phyloP scores from a whole-genome alignment of 2,113 vertebrate genomes.

The Epinephelus fuscoguttatus region DNA sequence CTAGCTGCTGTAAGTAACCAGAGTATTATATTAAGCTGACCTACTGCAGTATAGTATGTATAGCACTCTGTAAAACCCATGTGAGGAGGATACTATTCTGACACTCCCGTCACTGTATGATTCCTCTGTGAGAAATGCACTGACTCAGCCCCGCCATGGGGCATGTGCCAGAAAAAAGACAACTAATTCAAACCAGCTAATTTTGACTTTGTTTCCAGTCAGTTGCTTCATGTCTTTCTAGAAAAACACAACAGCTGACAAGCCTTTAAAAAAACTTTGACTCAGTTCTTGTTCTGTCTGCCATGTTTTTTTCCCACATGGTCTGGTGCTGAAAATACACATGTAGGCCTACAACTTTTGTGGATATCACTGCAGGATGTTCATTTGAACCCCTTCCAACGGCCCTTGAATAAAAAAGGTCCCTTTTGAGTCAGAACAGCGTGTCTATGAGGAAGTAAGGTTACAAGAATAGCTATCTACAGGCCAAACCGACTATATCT shows the following conservation, averaged over 20 bases:
- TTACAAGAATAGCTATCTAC: conserved; percentile 19
- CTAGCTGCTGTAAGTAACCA: not conserved
- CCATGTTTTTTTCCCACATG: conserved; percentile 16
- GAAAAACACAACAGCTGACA: conserved; percentile 50
- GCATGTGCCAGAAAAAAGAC: conserved; percentile 50
- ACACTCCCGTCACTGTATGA: conserved; percentile 20
- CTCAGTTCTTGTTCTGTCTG: conserved; percentile 48
- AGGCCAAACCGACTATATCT: conserved; percentile 9
- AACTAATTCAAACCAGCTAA: conserved; percentile 57
- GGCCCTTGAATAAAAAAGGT: not conserved
- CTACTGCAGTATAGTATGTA: not conserved
- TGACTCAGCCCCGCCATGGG: conserved; percentile 49
- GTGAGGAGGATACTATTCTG: conserved; percentile 11
- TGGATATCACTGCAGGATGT: not conserved
- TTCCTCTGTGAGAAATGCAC: conserved; percentile 40
- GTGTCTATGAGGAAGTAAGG: conserved; percentile 11
- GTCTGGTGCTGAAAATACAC: conserved; percentile 16
- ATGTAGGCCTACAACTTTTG: not conserved
- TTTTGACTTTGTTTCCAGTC: conserved; percentile 65
- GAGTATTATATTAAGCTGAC: not conserved
- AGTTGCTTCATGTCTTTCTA: conserved; percentile 16
- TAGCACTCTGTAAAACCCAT: not conserved
- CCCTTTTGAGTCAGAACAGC: not conserved
- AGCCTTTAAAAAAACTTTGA: conserved; percentile 54
- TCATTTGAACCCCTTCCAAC: not conserved